Base-by-base conservation (phyloP, 2,113 vertebrate species). In the Notiomystis cincta region DNA sequence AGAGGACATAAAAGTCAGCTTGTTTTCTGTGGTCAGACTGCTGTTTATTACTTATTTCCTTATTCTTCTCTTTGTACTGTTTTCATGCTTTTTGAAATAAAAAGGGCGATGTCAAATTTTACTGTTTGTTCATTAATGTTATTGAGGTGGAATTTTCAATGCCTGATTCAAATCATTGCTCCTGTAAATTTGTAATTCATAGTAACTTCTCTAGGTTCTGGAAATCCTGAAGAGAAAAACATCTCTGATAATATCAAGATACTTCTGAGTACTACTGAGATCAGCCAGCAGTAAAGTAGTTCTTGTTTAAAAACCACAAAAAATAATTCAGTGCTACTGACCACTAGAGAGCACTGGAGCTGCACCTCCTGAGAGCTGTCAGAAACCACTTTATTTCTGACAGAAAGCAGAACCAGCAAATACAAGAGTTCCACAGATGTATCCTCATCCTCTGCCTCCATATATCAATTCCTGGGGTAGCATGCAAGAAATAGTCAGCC, bases 51-150 rank as follows among this genome's bases (percentile, higher is more conserved):
- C 30, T 54, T 73, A 64, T 54, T 69, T 79, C 70, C 35, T 94
- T 66, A 31, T 92, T 82, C 58, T 88, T 58, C 82, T 91, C 83
- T 96, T 96, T 97, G 81, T 96, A 95, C 82, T 62, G 58, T 91
- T 94, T 78, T 87, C 86, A 72, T 90, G 93, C 93, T 96, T 96
- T 97, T 95, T 93, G 91, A 96, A 97, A 98, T 98, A 97, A 98
- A 98, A 96, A 93, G 58, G 62, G 95, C 1, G 0, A 88, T 42
- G 54, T 60, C 31, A 56, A 78, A 22, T 71, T 65, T 73, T 81
- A 33, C 21, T 76, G 28, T 84, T 94, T 95, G 73, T 51, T 95
- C 71, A 62, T 85, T 93, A 53, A 75, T 60, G n/a, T 37, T 88
- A 75, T 2, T 56, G 44, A 85, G 45, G 51, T 31, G 54, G 57